phyloP scores from a whole-genome alignment of 2,113 vertebrate species.

The Lanius collurio region DNA sequence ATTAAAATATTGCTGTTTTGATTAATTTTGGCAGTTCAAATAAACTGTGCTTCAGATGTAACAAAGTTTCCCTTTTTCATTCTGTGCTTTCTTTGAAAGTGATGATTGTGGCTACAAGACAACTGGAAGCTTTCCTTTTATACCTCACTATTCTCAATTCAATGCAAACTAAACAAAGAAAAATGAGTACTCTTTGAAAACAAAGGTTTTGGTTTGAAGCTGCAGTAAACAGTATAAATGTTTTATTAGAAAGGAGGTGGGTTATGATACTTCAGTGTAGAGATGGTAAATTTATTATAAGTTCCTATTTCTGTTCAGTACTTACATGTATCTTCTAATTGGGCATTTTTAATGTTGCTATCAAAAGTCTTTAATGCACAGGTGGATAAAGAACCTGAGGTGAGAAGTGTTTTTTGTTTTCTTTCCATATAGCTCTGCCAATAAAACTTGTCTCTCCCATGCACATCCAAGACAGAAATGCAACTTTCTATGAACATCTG shows the following conservation, averaged over 20 bases:
- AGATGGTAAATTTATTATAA: background rate
- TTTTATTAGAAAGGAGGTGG: background rate
- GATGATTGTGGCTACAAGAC: background rate
- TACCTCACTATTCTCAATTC: background rate
- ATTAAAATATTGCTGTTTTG: conserved; percentile 6
- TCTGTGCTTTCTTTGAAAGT: background rate
- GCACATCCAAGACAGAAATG: fast-evolving
- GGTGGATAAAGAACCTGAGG: background rate
- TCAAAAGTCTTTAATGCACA: background rate
- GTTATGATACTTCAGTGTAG: background rate
- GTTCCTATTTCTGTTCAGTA: background rate
- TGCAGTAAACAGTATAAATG: background rate
- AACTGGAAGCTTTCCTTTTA: background rate
- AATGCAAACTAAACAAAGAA: background rate
- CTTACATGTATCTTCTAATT: background rate
- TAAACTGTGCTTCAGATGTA: background rate
- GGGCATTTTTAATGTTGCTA: background rate
- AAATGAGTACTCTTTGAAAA: background rate
- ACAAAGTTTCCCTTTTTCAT: background rate
- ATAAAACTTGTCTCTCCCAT: background rate
- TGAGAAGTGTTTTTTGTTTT: background rate
- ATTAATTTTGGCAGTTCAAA: background rate
- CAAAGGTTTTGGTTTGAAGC: background rate
- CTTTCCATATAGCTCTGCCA: background rate
- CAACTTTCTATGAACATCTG: background rate